A percentile compares a stretch with the other conserved stretches of the same genome.
Conservation (phyloP, 2,888 invertebrate genomes). For the Drosophila incognita region DNA sequence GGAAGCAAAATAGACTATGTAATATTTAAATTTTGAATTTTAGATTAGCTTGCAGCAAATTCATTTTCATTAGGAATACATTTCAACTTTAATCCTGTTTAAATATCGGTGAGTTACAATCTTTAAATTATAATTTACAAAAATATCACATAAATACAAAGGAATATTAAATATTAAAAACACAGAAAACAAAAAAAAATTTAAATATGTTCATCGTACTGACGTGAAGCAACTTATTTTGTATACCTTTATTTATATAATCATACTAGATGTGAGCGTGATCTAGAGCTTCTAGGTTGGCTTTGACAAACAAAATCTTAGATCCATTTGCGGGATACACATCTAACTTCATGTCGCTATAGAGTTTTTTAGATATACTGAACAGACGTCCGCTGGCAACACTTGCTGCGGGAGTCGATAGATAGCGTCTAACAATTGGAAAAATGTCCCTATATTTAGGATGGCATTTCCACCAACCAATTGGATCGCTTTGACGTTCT, state of each 20-base stretch:
- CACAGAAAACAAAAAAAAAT: not conserved
- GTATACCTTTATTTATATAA: not conserved
- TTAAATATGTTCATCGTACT: not conserved
- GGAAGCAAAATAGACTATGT: not conserved
- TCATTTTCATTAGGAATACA: not conserved
- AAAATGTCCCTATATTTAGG: constrained; percentile 50
- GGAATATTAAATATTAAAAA: not conserved
- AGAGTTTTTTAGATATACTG: constrained; percentile 41
- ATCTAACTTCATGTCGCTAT: constrained; percentile 37
- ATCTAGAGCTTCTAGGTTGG: constrained; percentile 37
- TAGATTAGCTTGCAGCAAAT: not conserved
- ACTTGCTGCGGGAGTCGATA: constrained; percentile 54
- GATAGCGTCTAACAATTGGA: constrained; percentile 46
- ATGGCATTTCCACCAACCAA: constrained; percentile 60
- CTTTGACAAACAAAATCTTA: constrained; percentile 63
- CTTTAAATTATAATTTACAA: not conserved
- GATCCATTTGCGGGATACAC: constrained; percentile 44
- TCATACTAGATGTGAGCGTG: not conserved
- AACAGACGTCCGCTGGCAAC: constrained; percentile 41
- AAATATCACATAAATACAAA: not conserved
- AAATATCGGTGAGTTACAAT: not conserved
- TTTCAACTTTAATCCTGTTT: not conserved
- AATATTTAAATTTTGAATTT: not conserved
- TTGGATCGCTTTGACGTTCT: constrained; percentile 58
- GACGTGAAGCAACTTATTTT: not conserved